Evolutionary conservation across 1,140 invertebrate genomes (phyloP).

Genomic region (Tachypleus tridentatus): DNA sequence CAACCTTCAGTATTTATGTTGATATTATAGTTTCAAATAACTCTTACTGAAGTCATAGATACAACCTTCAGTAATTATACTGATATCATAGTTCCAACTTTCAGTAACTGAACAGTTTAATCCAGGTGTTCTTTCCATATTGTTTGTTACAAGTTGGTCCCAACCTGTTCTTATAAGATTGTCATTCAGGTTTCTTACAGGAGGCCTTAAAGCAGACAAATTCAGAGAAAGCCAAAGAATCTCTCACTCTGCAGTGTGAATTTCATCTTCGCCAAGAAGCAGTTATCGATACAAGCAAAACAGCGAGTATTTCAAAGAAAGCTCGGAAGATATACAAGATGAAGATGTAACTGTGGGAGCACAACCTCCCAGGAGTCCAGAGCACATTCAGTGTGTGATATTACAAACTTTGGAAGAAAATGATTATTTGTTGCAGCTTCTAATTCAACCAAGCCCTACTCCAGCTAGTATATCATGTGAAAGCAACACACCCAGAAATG

Average conservation of each 20-base stretch:
- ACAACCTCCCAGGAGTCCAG: not conserved
- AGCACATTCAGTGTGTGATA: not conserved
- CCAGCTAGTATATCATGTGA: not conserved
- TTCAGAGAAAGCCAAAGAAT: not conserved
- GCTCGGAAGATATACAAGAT: not conserved
- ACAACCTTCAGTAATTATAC: too few species aligned
- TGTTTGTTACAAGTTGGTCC: too few species aligned
- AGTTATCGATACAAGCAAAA: not conserved
- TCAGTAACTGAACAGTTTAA: too few species aligned
- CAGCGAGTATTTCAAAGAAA: not conserved
- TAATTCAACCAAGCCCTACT: not conserved
- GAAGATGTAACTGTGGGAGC: not conserved
- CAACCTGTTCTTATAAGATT: too few species aligned
- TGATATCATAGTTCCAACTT: too few species aligned
- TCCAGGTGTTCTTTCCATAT: too few species aligned
- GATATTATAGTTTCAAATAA: too few species aligned
- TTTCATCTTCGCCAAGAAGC: not conserved
- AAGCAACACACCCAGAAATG: conserved; percentile 10
- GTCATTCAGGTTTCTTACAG: not conserved
- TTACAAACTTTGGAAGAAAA: not conserved
- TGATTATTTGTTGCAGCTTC: not conserved
- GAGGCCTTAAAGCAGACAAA: not conserved
- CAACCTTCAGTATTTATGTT: too few species aligned
- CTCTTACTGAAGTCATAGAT: too few species aligned
- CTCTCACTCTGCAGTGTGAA: not conserved